Evolutionary conservation across 2,888 invertebrate genomes (phyloP), one percentile per base, ranked within the genome.

Genomic region (Unio pictorum): DNA sequence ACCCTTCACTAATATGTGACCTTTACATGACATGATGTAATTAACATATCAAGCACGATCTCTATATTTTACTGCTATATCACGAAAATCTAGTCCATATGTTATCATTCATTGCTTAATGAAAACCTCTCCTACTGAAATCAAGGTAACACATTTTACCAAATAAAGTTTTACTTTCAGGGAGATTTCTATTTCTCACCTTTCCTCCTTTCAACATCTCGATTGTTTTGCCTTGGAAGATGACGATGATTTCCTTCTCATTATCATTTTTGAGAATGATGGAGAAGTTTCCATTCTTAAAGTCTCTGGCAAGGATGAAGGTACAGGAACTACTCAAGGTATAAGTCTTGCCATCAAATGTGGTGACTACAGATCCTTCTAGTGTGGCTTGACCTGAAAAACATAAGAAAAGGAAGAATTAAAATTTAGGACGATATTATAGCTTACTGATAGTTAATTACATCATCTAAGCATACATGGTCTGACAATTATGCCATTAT

Each of bases 251-350:
- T 61, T 76, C 80, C 68, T 79, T 81, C 73, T 74, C 76, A 26
- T 67, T 69, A n/a, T 72, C 92, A 74, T 95, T 94, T 87, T 95
- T 92, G 3, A 96, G 92, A 11, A 95, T 91, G 0, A 96, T 91
- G 0, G 95, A 94, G 90, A 97, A 97, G 90, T 95, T 94, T 75
- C 93, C 92, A 83, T 93, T 93, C 26, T 94, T 91, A 88, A 95
- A 96, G 91, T 97, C 97, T 66, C 93, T 93, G 0, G 95, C 94
- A 66, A 97, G 91, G 1, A 98, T 90, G 91, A 96, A 96, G 0
- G 94, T 94, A 86, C 97, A 95, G 0, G 92, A 91, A 61, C 94
- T 94, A 0, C 92, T 91, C 80, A 95, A 93, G n/a, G 94, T 93
- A 87, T 93, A 93, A 78, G 95, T 94, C 34, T 92, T 92, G 70